Percentiles rank a stretch among this genome's conserved stretches.
Evolutionary conservation across 2,797 vertebrate species (phyloP).

Genomic region (Petrocephalus sullivani): DNA sequence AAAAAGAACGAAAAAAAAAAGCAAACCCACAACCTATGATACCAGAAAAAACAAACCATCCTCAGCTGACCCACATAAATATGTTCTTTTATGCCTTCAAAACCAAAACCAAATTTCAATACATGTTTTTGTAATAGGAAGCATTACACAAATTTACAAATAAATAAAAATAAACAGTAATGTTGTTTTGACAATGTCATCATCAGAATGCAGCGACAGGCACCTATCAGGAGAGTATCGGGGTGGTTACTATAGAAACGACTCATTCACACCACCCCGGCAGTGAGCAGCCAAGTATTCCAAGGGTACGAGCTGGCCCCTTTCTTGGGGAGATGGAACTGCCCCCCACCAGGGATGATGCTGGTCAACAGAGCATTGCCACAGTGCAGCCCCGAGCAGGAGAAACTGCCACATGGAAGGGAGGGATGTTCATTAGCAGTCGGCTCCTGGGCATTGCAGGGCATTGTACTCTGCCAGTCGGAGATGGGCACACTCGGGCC

Average conservation of each 20-base stretch:
- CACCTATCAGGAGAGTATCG: not conserved
- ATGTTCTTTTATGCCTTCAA: not conserved
- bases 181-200: not conserved
- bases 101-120: conserved; percentile 15
- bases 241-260: not conserved
- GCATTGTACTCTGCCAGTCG: not conserved
- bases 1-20: not conserved
- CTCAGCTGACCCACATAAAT: not conserved
- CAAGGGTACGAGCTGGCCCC: not conserved
- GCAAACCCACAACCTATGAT: not conserved
- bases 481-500: not conserved
- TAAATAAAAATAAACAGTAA: conserved; percentile 9
- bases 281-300: not conserved
- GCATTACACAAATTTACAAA: conserved; percentile 14
- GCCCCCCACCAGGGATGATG: not conserved
- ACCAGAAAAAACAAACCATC: not conserved
- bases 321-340: not conserved
- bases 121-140: not conserved
- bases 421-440: not conserved
- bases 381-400: not conserved
- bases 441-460: not conserved
- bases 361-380: not conserved
- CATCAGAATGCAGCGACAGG: conserved; percentile 14
- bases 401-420: not conserved
- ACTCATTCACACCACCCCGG: not conserved